Percentiles rank a stretch among this genome's conserved stretches.
These are phyloP conservation scores for Nasalis larvatus DNA, from an alignment of 2,113 vertebrate species.

Conservation along the genomic window DNA sequence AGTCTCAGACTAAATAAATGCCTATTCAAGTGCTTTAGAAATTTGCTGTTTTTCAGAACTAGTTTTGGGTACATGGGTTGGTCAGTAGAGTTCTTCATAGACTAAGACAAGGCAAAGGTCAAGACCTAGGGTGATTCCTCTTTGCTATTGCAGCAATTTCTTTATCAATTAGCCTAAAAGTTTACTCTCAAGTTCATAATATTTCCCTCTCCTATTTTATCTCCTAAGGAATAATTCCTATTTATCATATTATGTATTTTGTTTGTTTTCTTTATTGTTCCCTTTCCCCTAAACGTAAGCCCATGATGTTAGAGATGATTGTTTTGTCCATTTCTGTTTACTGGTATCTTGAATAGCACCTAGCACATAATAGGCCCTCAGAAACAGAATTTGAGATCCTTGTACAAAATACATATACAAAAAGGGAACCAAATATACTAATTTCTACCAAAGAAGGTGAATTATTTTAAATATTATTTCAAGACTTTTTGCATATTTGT, in stretches of 20 bases:
- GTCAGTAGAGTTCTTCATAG: conserved; percentile 53
- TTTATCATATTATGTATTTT: background rate
- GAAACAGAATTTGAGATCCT: background rate
- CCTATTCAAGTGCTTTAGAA: conserved; percentile 66
- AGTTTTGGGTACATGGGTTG: conserved; percentile 7
- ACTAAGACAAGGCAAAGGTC: conserved; percentile 51
- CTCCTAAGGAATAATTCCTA: background rate
- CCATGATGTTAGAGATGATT: background rate
- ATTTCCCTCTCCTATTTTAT: background rate
- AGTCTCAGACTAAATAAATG: conserved; percentile 54
- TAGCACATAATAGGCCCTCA: background rate
- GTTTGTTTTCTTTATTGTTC: background rate
- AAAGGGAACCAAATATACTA: background rate
- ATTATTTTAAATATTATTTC: conserved; percentile 4
- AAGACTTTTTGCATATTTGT: background rate
- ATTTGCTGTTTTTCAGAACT: conserved; percentile 48
- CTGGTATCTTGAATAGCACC: background rate
- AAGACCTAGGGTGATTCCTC: background rate
- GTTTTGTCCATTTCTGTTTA: background rate
- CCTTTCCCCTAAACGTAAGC: background rate
- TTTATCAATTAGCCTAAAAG: background rate
- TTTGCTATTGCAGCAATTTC: background rate
- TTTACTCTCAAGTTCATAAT: background rate
- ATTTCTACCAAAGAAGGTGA: background rate
- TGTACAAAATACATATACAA: background rate